These are phyloP conservation scores for Nemurella pictetii DNA, from an alignment of 2,888 invertebrate genomes.

Conservation along the genomic window DNA sequence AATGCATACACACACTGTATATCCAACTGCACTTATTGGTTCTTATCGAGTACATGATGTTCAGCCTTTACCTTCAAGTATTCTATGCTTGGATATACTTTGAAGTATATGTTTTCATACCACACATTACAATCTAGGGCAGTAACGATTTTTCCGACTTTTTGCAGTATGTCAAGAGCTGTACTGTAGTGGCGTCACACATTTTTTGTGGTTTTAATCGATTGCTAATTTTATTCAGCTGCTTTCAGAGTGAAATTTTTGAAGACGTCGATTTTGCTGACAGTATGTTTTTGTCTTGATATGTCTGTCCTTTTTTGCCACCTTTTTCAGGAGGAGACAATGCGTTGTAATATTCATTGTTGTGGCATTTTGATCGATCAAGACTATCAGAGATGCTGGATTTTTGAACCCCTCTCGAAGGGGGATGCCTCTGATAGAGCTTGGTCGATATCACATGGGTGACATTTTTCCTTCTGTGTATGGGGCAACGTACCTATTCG, in stretches of 20 bases:
- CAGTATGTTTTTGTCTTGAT: slow-evolving; percentile 41
- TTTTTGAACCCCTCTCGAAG: slow-evolving; percentile 49
- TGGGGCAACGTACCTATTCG: slow-evolving; percentile 73
- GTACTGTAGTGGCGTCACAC: slow-evolving; percentile 37
- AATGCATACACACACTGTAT: slow-evolving; percentile 43
- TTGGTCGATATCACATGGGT: slow-evolving; percentile 55
- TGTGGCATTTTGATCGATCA: slow-evolving; percentile 52
- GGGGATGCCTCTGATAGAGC: slow-evolving; percentile 41
- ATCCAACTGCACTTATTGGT: slow-evolving; percentile 42
- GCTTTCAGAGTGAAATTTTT: slow-evolving; percentile 43
- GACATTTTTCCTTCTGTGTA: slow-evolving; percentile 86
- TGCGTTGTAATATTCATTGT: slow-evolving; percentile 42
- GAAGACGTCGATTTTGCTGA: slow-evolving; percentile 42
- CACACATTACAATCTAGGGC: slow-evolving; percentile 36
- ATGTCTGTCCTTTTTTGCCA: slow-evolving; percentile 42
- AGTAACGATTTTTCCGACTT: slow-evolving; percentile 40
- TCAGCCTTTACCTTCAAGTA: slow-evolving; percentile 28
- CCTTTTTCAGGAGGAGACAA: slow-evolving; percentile 52
- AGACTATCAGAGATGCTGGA: slow-evolving; percentile 40
- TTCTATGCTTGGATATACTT: slow-evolving; percentile 44
- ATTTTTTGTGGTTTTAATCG: slow-evolving; percentile 31
- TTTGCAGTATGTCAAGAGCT: slow-evolving; percentile 39
- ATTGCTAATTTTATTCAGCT: slow-evolving; percentile 42
- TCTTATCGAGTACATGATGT: slow-evolving; percentile 31
- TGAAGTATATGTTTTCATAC: slow-evolving; percentile 43